Evolutionary conservation across 2,113 vertebrate species (phyloP).

Genomic region (Axis porcinus): DNA sequence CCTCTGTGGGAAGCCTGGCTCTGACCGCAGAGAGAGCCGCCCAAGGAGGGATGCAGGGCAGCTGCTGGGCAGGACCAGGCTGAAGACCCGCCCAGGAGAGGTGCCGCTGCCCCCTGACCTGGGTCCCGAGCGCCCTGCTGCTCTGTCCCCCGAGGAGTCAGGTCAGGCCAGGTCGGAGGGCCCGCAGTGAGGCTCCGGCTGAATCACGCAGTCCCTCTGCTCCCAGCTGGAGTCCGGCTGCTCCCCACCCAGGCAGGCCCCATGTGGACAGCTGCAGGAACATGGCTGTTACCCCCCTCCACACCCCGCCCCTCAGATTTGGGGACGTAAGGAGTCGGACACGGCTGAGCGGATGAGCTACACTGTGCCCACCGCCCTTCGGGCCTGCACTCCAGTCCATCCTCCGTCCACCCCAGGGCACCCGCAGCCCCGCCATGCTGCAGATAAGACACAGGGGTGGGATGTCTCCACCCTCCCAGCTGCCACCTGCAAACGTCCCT

Average conservation of each 20-base stretch:
- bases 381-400: rapidly evolving
- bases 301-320: background rate
- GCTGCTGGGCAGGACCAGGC: background rate
- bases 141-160: rapidly evolving
- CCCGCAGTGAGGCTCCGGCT: rapidly evolving
- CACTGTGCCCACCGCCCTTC: background rate
- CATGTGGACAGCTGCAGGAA: background rate
- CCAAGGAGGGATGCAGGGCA: background rate
- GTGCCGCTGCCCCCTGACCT: no score
- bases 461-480: rapidly evolving
- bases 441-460: rapidly evolving
- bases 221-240: background rate
- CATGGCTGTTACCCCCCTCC: rapidly evolving
- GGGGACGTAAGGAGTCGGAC: background rate
- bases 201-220: rapidly evolving
- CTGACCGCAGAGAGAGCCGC: background rate
- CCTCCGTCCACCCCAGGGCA: background rate
- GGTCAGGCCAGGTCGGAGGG: rapidly evolving
- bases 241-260: background rate
- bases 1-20: background rate
- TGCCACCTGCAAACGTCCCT: background rate
- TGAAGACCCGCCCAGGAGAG: background rate
- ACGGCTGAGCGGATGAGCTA: rapidly evolving
- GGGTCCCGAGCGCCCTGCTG: rapidly evolving
- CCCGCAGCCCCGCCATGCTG: rapidly evolving